A percentile compares a stretch with the other conserved stretches of the same genome.
These are phyloP conservation scores for Drosophila aldrichi DNA, from an alignment of 2,888 invertebrate species.

Conservation along the genomic window DNA sequence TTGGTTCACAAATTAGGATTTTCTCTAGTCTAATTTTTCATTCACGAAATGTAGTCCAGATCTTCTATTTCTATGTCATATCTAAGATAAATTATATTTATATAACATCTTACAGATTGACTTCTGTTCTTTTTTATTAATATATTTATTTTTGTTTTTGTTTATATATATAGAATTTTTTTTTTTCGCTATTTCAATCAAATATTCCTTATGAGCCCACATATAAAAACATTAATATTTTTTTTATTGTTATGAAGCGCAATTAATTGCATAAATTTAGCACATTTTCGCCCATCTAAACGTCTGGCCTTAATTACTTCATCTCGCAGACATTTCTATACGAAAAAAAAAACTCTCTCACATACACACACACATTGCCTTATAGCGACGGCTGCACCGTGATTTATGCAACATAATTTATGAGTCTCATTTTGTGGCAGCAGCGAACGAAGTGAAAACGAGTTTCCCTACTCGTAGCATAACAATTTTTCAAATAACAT, in stretches of 20 bases:
- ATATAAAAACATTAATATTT: not conserved
- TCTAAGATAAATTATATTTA: not conserved
- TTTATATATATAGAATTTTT: no score
- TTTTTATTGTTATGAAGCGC: no score
- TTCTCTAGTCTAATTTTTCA: not conserved
- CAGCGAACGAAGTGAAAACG: slow-evolving; percentile 20
- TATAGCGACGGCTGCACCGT: slow-evolving; percentile 32
- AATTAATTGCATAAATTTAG: slow-evolving; percentile 28
- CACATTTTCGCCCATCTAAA: slow-evolving; percentile 2
- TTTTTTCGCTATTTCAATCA: not conserved
- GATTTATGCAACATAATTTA: slow-evolving; percentile 74
- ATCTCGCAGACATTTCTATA: slow-evolving; percentile 15
- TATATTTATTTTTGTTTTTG: no score
- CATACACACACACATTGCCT: not conserved
- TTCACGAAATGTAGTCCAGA: not conserved
- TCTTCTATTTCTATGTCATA: not conserved
- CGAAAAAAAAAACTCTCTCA: no score
- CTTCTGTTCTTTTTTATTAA: no score
- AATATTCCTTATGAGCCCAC: not conserved
- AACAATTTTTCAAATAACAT: slow-evolving; percentile 54
- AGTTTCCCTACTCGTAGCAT: slow-evolving; percentile 14
- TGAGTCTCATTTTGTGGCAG: slow-evolving; percentile 61
- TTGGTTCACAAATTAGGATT: not conserved
- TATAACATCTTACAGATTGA: not conserved
- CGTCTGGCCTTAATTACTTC: slow-evolving; percentile 28